Evolutionary conservation across 1,140 invertebrate species (phyloP), one percentile per base, ranked within the genome.

Genomic region (Orussus abietinus): DNA sequence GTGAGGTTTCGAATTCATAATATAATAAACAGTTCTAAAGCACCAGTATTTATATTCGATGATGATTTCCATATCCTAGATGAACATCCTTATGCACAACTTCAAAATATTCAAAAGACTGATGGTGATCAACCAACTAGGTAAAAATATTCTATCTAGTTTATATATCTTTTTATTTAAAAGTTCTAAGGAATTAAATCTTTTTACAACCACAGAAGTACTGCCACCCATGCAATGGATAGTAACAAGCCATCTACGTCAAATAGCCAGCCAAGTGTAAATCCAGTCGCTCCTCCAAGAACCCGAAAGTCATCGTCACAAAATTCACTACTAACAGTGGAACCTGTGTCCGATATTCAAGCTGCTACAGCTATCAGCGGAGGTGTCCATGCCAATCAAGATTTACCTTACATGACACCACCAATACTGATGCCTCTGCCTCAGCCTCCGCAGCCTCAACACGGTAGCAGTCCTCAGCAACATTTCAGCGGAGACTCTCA

Each of bases 341-440:
- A 74, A 12, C 36, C 55, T 49, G 38, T 51, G 36, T 38, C 51
- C 5, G 78, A 82, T 49, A 85, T 86, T 48, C 80, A 85, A 32
- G 89, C 88, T 15, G 87, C 86, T 4, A 83, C 83, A 32, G 90
- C 89, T 2, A 90, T 92, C 49, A 81, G 85, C 32, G 89, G 89
- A 5, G 81, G 83, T 55, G 78, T 91, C 22, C 84, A 88, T 42
- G 89, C 90, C 29, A 90, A 84, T 72, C 86, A 88, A 65, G 88
- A 92, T 60, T 74, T 92, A 59, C 90, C 88, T 4, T 92, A 92
- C 56, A 92, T 92, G 81, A 92, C 88, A 21, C 88, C 88, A 38
- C 88, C 88, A 0, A 76, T 86, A 29, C 66, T 77, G 30, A 68
- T 53, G 72, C 66, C 71, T 26, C 61, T 72, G 14, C 66, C 67